Evolutionary conservation across 1,140 invertebrate species (phyloP).

Genomic region (Hetaerina americana): DNA sequence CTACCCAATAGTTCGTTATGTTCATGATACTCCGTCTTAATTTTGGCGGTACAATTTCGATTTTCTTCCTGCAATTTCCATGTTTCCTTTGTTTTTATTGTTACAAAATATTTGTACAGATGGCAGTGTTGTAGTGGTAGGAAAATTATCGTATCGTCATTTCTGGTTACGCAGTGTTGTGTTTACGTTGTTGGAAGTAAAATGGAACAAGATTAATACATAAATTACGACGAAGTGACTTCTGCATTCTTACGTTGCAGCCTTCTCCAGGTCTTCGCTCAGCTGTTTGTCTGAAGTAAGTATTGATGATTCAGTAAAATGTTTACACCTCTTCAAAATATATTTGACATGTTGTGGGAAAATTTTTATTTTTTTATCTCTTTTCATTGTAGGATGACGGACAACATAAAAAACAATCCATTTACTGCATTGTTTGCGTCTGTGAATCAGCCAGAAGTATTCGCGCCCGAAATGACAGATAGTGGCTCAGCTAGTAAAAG

Average conservation of each 20-base stretch:
- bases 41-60: too few relatives aligned
- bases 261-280: neutral
- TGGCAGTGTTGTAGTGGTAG: neutral
- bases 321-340: neutral
- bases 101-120: too few relatives aligned
- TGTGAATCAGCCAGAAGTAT: conserved; percentile 24
- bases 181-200: neutral
- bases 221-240: neutral
- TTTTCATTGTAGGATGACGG: conserved; percentile 22
- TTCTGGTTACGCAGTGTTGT: neutral
- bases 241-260: neutral
- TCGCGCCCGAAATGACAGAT: conserved; percentile 20
- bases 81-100: too few relatives aligned
- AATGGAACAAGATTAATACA: neutral
- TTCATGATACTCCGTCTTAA: too few relatives aligned
- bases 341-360: neutral
- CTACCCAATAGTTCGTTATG: too few relatives aligned
- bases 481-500: neutral
- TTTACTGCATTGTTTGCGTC: conserved; percentile 33
- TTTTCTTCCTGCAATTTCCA: too few relatives aligned
- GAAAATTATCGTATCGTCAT: neutral
- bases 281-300: neutral
- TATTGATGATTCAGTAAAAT: too few relatives aligned
- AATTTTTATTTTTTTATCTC: neutral
- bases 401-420: conserved; percentile 30